These are phyloP conservation scores for Pseudococcus jackbeardsleyi DNA, from an alignment of 2,888 invertebrate species.

Conservation along the genomic window DNA sequence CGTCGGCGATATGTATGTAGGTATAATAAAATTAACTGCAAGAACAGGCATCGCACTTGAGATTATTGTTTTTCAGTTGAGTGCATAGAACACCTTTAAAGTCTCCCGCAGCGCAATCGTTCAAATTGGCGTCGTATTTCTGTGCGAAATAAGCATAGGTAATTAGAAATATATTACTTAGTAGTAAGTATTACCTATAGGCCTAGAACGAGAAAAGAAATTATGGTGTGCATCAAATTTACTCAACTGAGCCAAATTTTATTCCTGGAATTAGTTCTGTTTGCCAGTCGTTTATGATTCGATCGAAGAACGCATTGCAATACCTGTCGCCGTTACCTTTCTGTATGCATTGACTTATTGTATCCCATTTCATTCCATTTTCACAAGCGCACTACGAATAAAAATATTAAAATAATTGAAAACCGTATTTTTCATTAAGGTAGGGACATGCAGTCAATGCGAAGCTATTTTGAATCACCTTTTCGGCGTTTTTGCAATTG, in stretches of 20 bases:
- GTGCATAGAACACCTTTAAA: neutral
- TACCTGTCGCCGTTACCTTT: neutral
- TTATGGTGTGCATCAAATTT: neutral
- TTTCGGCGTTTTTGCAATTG: neutral
- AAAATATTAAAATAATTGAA: no score
- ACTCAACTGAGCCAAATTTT: neutral
- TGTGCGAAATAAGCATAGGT: neutral
- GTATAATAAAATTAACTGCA: neutral
- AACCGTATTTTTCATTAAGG: no score
- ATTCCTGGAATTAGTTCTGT: neutral
- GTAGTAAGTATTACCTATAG: no score
- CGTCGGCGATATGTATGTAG: no score
- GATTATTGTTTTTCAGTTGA: neutral
- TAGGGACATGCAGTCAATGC: no score
- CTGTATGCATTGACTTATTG: no score
- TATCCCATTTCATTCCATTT: no score
- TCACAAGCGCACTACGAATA: no score
- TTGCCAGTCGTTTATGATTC: conserved; percentile 1
- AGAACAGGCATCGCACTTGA: neutral
- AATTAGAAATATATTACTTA: no score
- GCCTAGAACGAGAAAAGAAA: neutral
- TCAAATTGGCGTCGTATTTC: neutral
- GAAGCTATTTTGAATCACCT: no score
- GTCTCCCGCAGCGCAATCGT: neutral
- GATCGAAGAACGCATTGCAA: conserved; percentile 10